Evolutionary conservation across 2,888 invertebrate genomes (phyloP).

Genomic region (Carterocephalus palaemon): DNA sequence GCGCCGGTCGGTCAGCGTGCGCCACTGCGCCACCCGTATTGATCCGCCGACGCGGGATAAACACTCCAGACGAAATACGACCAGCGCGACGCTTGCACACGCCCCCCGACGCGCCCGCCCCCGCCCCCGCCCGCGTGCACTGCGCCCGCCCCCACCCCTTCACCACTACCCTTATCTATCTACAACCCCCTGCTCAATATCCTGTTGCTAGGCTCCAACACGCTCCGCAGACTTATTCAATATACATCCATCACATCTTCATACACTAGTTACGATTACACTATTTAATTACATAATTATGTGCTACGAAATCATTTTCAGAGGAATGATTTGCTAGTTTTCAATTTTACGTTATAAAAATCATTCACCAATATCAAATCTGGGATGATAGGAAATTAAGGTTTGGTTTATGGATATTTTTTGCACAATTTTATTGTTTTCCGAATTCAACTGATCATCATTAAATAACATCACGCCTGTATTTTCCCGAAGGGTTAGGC

Average conservation of each 20-base stretch:
- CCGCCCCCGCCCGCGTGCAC: conserved; percentile 51
- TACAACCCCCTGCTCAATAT: conserved; percentile 29
- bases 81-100: conserved; percentile 74
- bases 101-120: conserved; percentile 55
- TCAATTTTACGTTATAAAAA: no score
- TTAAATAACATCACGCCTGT: no score
- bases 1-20: conserved; percentile 71
- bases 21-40: conserved; percentile 78
- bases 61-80: conserved; percentile 79
- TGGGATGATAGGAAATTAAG: no score
- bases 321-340: no score
- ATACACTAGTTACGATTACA: not conserved
- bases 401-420: no score
- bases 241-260: conserved; percentile 26
- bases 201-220: conserved; percentile 37
- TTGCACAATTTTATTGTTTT: no score
- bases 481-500: no score
- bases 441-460: no score
- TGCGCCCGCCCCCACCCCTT: conserved; percentile 57
- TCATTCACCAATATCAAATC: no score
- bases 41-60: conserved; percentile 77
- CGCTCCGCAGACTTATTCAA: conserved; percentile 22
- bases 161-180: conserved; percentile 40
- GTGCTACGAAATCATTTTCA: not conserved
- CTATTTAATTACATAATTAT: not conserved